Evolutionary conservation across 2,797 vertebrate species (phyloP), one percentile per base, ranked within the genome.

Genomic region (Oreortyx pictus): DNA sequence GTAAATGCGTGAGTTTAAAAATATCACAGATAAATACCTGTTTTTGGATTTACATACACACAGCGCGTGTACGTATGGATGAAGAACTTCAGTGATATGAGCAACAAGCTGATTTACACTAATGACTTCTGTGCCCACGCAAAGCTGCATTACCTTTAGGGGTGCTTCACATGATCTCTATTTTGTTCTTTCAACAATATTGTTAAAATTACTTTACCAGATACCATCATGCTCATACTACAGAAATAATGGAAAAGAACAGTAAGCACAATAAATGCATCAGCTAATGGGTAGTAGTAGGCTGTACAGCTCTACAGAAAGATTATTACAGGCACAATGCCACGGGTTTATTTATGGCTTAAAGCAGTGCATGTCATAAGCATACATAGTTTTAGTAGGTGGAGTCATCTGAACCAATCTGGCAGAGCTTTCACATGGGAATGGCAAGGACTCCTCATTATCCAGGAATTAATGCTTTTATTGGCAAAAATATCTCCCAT

Each of bases 341-440:
- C 94, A 96, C 39, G 24, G 82, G 89, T 95, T 92, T 95, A 95
- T 93, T 95, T 96, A 92, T 91, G 92, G 93, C 85, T 95, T 84
- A 82, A 91, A 92, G 94, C 90, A 93, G 73, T 37, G 56, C 54
- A 46, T 95, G 90, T 94, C 92, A 93, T 88, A 89, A 94, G 88
- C 92, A 91, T 57, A 89, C 92, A 95, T 93, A 93, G 94, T 89
- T 96, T 91, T 64, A 91, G 90, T 82, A 94, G 94, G 92, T 95
- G 93, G 96, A 96, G 94, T 89, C 93, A 95, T 94, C 92, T 86
- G 85, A 96, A 67, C 93, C 93, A 92, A 71, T 90, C 93, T 96
- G 94, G 87, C 89, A 94, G 85, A 95, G 90, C 73, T 92, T 96
- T 89, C 93, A 79, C 80, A 62, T 82, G 92, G 89, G 80, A 94